Base-by-base conservation (phyloP, 2,888 invertebrate species). In the Allygus modestus region DNA sequence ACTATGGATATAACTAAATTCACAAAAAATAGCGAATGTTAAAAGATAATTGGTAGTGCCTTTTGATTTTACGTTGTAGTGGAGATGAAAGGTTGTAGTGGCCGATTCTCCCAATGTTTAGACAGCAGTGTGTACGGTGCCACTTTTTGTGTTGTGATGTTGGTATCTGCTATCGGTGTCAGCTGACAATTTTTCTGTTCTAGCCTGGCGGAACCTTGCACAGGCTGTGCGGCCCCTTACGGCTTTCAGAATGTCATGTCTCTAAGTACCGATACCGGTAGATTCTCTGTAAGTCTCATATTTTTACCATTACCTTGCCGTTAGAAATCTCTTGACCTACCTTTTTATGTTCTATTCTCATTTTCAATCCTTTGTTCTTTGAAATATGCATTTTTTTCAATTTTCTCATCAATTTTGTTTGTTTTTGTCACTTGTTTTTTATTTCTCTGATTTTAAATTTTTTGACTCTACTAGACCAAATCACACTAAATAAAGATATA, bases 171-270 rank as follows among this genome's bases (percentile, higher is more conserved):
- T 58, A 58, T 58, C 31, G 69, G 69, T 69, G 69, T 73, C 73
- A 41, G 73, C 73, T 73, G 41, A 43, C 69, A 17, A 31, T 73
- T 37, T 73, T 43, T 73, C 73, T 73, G 73, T 73, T 73, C 73
- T 88, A 96, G 95, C 91, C 92, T 96, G 90, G 90, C 91, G 88
- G 93, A 93, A 90, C 96, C 96, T 86, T 96, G 95, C 89, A 89
- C 91, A 81, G 94, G 94, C 86, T 99, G 99, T 92, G 98, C 96
- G 86, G 96, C 97, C 87, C 98, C 99, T 31, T 99, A 99, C 91
- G 98, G 99, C 89, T 99, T 95, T 92, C 95, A 95, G 90, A 97
- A 99, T 92, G 96, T 97, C 90, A 97, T 99, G 96, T 93, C 94
- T 88, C 93, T 99, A 87, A 97, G 96, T 89, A 94, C 93, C 89